Percentiles rank a stretch among this genome's conserved stretches.
Conservation (phyloP, 1,140 invertebrate genomes). For the Parasteatoda tepidariorum region DNA sequence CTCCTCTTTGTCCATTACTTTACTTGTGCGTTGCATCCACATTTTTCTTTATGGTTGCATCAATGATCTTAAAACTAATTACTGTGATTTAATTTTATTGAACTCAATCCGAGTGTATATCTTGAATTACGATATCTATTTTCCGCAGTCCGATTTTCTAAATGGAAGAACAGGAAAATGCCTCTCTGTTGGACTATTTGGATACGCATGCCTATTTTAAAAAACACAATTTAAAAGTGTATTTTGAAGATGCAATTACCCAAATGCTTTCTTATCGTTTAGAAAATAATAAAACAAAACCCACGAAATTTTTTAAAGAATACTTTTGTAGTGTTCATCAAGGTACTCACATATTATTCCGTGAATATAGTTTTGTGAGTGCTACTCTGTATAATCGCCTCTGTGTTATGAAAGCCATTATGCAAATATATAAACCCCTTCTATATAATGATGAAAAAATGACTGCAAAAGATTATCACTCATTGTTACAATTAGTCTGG, state of each 20-base stretch:
- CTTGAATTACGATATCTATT: too few species aligned
- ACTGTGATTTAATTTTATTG: too few species aligned
- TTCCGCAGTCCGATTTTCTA: too few species aligned
- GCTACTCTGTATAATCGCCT: conserved; percentile 51
- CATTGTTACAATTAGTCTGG: conserved; percentile 44
- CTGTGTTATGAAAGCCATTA: conserved; percentile 45
- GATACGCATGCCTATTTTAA: conserved; percentile 27
- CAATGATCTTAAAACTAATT: too few species aligned
- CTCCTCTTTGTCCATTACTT: too few species aligned
- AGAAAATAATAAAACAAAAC: conserved; percentile 52
- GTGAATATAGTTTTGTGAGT: conserved; percentile 48
- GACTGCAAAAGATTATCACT: conserved; percentile 48
- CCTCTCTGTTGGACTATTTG: background rate
- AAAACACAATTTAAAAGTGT: conserved; percentile 33
- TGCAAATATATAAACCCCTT: conserved; percentile 51
- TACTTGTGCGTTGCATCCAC: too few species aligned
- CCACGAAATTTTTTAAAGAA: conserved; percentile 48
- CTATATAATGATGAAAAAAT: conserved; percentile 28
- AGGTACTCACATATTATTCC: conserved; percentile 54
- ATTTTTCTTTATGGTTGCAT: too few species aligned
- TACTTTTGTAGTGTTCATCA: conserved; percentile 60
- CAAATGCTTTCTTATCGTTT: conserved; percentile 37
- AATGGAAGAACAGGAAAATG: background rate
- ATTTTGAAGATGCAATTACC: conserved; percentile 49
- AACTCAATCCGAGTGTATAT: too few species aligned